Evolutionary conservation across 2,888 invertebrate genomes (phyloP).

Genomic region (Tetramorium bicarinatum): DNA sequence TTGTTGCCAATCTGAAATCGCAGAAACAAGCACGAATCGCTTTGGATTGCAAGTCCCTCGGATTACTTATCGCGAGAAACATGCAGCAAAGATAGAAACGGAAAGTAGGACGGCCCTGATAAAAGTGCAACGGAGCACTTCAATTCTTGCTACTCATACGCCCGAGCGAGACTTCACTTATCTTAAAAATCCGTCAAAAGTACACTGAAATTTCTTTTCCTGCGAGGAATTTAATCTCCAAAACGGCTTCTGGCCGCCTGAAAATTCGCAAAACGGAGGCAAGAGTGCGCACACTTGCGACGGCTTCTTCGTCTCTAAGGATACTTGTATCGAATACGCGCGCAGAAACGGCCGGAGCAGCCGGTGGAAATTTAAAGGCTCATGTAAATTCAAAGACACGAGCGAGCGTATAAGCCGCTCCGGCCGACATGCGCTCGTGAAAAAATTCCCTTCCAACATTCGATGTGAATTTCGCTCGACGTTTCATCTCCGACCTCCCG

Average conservation of each 20-base stretch:
- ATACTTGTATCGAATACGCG: constrained; percentile 36
- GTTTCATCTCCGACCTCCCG: constrained; percentile 22
- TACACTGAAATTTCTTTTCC: constrained; percentile 27
- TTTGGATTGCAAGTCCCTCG: neutral
- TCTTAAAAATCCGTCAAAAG: constrained; percentile 28
- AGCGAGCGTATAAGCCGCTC: constrained; percentile 42
- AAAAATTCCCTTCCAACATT: constrained; percentile 35
- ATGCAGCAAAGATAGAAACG: neutral
- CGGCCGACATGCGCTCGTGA: constrained; percentile 16
- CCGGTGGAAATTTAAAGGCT: constrained; percentile 60
- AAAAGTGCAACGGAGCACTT: neutral
- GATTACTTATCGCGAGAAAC: constrained; percentile 6
- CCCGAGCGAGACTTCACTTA: neutral
- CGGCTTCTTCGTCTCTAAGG: constrained; percentile 10
- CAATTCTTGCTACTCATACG: neutral
- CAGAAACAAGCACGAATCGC: neutral
- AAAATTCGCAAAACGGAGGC: constrained; percentile 24
- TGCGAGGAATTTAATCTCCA: constrained; percentile 24
- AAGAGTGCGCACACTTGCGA: constrained; percentile 14
- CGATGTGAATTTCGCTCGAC: constrained; percentile 7
- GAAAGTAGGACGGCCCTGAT: constrained; percentile 10
- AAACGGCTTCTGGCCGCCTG: constrained; percentile 4
- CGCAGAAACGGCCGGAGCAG: constrained; percentile 15
- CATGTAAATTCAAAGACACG: constrained; percentile 63
- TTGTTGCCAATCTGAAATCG: constrained; percentile 13